A percentile compares a stretch with the other conserved stretches of the same genome.
These are phyloP conservation scores for Phoenicopterus ruber DNA, from an alignment of 2,113 vertebrate genomes.

Conservation along the genomic window DNA sequence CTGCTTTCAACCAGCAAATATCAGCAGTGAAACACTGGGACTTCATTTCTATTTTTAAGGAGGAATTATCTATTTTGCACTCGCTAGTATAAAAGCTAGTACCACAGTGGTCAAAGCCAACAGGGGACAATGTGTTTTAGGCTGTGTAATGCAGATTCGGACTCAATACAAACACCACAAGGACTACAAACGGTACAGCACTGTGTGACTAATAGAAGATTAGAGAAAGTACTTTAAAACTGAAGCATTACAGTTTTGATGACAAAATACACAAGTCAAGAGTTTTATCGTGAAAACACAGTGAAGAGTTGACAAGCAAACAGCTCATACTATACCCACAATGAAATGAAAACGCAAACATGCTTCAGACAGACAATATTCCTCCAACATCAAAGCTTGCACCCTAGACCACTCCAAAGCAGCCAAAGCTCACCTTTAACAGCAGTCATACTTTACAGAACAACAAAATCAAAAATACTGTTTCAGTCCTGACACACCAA, in stretches of 20 bases:
- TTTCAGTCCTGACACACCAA: background rate
- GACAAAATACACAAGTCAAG: background rate
- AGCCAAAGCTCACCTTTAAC: background rate
- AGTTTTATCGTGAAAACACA: background rate
- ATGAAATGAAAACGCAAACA: background rate
- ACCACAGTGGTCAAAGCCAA: background rate
- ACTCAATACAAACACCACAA: background rate
- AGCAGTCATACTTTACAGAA: fast-evolving
- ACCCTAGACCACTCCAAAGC: background rate
- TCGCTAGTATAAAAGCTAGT: background rate
- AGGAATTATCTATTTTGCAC: background rate
- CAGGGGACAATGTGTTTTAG: background rate
- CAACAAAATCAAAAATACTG: background rate
- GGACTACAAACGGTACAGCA: background rate
- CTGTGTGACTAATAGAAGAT: fast-evolving
- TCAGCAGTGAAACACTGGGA: fast-evolving
- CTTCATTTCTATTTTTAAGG: background rate
- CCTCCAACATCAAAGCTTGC: background rate
- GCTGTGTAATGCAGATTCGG: fast-evolving
- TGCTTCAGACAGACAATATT: background rate
- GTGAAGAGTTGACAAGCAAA: background rate
- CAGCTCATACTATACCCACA: background rate
- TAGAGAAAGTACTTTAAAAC: background rate
- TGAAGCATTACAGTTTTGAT: background rate
- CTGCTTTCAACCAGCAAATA: background rate